phyloP scores from a whole-genome alignment of 1,140 invertebrate species.

The Listronotus bonariensis region DNA sequence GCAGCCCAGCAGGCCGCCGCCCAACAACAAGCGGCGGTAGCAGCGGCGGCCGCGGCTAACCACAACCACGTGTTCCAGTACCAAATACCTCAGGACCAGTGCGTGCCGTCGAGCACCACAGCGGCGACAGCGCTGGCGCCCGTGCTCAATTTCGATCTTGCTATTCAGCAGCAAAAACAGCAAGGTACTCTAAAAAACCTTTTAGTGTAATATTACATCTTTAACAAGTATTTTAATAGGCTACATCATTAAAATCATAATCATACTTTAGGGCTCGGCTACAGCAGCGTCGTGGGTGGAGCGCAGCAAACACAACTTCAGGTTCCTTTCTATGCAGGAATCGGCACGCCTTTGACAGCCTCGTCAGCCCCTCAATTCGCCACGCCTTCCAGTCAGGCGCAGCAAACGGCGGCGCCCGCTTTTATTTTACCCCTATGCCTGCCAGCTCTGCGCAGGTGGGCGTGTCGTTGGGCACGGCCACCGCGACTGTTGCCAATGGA shows the following conservation, averaged over 20 bases:
- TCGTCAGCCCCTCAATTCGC: slow-evolving; percentile 37
- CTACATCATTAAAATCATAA: not conserved
- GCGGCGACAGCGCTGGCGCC: slow-evolving; percentile 44
- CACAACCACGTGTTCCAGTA: slow-evolving; percentile 55
- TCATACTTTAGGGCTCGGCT: slow-evolving; percentile 17
- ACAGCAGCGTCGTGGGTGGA: slow-evolving; percentile 16
- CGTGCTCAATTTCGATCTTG: slow-evolving; percentile 52
- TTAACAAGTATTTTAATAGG: not conserved
- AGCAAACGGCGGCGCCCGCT: slow-evolving; percentile 43
- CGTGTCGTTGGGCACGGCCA: slow-evolving; percentile 8
- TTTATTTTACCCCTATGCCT: slow-evolving; percentile 49
- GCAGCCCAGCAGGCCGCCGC: slow-evolving; percentile 39
- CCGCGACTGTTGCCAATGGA: slow-evolving; percentile 21
- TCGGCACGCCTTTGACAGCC: slow-evolving; percentile 10
- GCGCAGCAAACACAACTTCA: slow-evolving; percentile 39
- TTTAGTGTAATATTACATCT: not conserved
- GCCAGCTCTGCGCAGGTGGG: slow-evolving; percentile 27
- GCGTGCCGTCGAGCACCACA: slow-evolving; percentile 46
- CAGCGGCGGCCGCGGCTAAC: slow-evolving; percentile 23
- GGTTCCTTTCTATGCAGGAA: slow-evolving; percentile 50
- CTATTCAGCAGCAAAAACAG: slow-evolving; percentile 47
- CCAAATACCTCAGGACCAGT: slow-evolving; percentile 45
- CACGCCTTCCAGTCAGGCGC: slow-evolving; percentile 15
- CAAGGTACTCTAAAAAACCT: slow-evolving; percentile 41
- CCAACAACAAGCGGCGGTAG: slow-evolving; percentile 11